A percentile compares a stretch with the other conserved stretches of the same genome.
Conservation (phyloP, 1,140 invertebrate species). For the Drosophila kurseongensis region DNA sequence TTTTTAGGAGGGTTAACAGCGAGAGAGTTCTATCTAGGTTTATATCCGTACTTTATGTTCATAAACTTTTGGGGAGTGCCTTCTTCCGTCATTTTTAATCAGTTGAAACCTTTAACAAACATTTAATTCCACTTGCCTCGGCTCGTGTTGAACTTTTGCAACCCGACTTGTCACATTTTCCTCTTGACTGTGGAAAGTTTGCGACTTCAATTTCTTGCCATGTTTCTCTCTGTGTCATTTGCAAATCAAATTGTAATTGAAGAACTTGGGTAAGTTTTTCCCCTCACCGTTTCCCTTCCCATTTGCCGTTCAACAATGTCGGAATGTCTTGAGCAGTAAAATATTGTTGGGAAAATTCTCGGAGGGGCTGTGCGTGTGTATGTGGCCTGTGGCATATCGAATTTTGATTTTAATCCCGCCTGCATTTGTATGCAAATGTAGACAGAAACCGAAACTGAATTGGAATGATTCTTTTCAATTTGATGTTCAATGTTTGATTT, state of each 20-base stretch:
- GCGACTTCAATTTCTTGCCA: constrained; percentile 63
- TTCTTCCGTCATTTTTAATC: constrained; percentile 37
- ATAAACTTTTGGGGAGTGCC: constrained; percentile 11
- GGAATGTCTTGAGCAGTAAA: constrained; percentile 38
- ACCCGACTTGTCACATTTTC: constrained; percentile 35
- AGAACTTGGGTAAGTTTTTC: constrained; percentile 54
- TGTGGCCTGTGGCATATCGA: constrained; percentile 38
- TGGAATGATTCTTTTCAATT: constrained; percentile 49
- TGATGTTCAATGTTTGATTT: constrained; percentile 44
- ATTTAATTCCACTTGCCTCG: constrained; percentile 44
- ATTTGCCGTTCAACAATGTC: constrained; percentile 33
- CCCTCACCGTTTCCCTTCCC: not conserved
- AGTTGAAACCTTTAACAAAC: constrained; percentile 46
- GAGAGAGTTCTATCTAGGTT: not conserved
- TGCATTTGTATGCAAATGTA: constrained; percentile 61
- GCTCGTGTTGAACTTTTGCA: constrained; percentile 32
- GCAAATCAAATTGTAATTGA: constrained; percentile 81
- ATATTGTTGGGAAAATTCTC: constrained; percentile 43
- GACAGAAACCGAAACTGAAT: constrained; percentile 29
- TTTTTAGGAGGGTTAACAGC: not conserved
- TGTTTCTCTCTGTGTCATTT: constrained; percentile 65
- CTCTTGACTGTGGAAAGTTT: constrained; percentile 40
- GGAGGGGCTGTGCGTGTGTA: constrained; percentile 9
- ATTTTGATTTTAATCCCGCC: constrained; percentile 44
- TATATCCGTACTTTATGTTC: constrained; percentile 5